Base-by-base conservation (phyloP, 2,888 invertebrate genomes). In the Orchestes rusci region DNA sequence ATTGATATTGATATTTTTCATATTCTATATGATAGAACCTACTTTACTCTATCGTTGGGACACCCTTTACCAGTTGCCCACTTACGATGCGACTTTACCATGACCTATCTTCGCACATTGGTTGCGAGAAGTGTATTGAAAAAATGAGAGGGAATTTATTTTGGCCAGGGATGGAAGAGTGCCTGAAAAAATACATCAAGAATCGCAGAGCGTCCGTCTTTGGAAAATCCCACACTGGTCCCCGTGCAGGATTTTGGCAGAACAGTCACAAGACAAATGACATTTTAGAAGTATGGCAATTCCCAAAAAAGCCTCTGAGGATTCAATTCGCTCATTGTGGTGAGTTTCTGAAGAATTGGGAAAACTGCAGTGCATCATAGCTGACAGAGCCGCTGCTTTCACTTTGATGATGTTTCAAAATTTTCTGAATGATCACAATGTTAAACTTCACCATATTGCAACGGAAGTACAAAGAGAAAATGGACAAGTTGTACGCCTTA, bases 181-280 rank as follows among this genome's bases (percentile, higher is more conserved):
- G 50, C 23, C 19, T 51, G 17, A 52, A 44, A 51, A 52, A 45
- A 18, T 47, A 45, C 10, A n/a, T n/a, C n/a, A n/a, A n/a, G n/a
- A n/a, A n/a, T n/a, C n/a, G n/a, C n/a, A n/a, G n/a, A n/a, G 39
- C n/a, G n/a, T n/a, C n/a, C n/a, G n/a, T n/a, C n/a, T n/a, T n/a
- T 18, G n/a, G 31, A 5, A 31, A 31, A 31, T 36, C 36, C 3
- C 23, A 3, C 13, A 36, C 5, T 5, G 36, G 19, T 5, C 2
- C 4, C 2, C 2, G 20, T 13, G 13, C 3, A 16, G 36, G 36
- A 36, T 3, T 36, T 3, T 36, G 5, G 3, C 36, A 36, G 13
- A n/a, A 36, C 5, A 16, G 10, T 4, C 3, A 3, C 2, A 38
- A 38, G 17, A 16, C 38, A 5, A 12, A 16, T 10, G 28, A 2